Base-by-base conservation (phyloP, 64 coral and sea anemone genomes). In the Platygyra sinensis region DNA sequence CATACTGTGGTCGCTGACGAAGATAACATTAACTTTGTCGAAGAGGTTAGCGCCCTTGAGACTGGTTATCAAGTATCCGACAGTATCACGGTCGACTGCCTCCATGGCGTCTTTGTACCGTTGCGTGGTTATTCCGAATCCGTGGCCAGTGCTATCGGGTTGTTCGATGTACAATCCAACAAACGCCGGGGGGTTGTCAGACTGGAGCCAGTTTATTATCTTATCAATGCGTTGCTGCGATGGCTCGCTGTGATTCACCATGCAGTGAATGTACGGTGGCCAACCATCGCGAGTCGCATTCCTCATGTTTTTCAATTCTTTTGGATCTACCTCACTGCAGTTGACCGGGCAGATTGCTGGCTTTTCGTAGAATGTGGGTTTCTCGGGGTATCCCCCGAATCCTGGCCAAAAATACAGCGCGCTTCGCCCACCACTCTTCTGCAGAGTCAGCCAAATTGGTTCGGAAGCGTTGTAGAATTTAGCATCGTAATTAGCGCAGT, bases 321-420 rank as follows among this genome's bases (percentile, higher is more conserved):
- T 94, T 2, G 76, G 32, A 52, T 91, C 52, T 5, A 92, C 24
- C 13, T 49, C 86, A 29, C 72, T 72, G 67, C 95, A 97, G 25
- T 97, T 94, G 8, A 75, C 78, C 25, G 85, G 80, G 24, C 95
- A 97, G 18, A 89, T 50, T 1, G 85, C 73, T 20, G 72, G 95
- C 27, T 92, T 92, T 69, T 94, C 95, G 86, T 90, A 91, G 10
- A 83, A 94, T 11, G 74, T 94, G 0, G 95, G 95, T 50, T 94
- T 94, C 32, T 94, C 30, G 4, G 52, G 25, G 32, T 97, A 97
- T 30, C 95, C 93, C 19, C 73, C 93, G 2, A 89, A 93, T 51
- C 95, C 95, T 1, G 95, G 95, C 95, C 95, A 97, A 32, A 97
- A 97, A 36, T 97, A 91, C 8, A 89, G 28, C 30, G 81, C 95